These are phyloP conservation scores for Baryphthengus martii DNA, from an alignment of 2,113 vertebrate genomes.

Conservation along the genomic window DNA sequence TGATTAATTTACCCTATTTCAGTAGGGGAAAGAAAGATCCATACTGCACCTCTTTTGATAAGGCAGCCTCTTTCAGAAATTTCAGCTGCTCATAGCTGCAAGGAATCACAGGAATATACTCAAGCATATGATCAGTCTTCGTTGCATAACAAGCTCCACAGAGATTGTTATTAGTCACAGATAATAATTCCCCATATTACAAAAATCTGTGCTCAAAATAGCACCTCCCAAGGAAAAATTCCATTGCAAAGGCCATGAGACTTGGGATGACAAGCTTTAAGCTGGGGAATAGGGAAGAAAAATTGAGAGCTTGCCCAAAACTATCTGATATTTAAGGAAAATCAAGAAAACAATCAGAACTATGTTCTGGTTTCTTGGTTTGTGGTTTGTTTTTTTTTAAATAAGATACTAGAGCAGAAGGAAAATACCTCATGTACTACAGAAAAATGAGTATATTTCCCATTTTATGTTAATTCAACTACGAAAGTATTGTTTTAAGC, in stretches of 20 bases:
- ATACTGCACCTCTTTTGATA: neutral
- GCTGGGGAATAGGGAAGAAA: neutral
- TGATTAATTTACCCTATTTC: neutral
- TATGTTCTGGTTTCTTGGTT: too few relatives aligned
- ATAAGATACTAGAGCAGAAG: neutral
- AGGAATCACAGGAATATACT: constrained; percentile 1
- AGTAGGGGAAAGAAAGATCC: neutral
- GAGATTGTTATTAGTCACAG: constrained; percentile 39
- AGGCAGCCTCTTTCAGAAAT: neutral
- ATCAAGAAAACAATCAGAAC: neutral
- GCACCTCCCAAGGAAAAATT: constrained; percentile 2
- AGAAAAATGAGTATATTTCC: neutral
- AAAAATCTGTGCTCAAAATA: constrained; percentile 18
- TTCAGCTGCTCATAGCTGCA: neutral
- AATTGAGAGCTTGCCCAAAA: neutral
- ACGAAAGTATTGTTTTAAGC: neutral
- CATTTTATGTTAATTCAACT: neutral
- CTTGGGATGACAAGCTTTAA: neutral
- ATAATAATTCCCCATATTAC: constrained; percentile 29
- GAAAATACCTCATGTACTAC: neutral
- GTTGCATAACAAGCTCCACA: constrained; percentile 19
- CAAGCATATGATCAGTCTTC: neutral
- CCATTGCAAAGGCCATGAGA: neutral
- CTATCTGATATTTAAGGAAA: neutral
- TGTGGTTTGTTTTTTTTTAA: neutral